Conservation (phyloP, 2,113 vertebrate species). For the Lasiurus cinereus region DNA sequence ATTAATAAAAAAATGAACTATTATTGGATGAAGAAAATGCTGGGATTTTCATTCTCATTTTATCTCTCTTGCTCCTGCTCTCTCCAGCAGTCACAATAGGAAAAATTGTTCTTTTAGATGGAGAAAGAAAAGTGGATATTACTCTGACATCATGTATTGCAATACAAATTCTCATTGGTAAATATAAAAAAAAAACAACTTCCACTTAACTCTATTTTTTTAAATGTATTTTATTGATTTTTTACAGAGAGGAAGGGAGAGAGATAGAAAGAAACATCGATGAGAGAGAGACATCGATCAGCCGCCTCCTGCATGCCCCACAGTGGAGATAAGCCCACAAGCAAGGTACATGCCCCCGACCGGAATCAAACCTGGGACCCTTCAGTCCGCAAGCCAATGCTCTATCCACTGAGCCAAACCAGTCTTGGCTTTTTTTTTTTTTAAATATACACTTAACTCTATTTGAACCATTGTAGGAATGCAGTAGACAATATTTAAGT, state of each 20-base stretch:
- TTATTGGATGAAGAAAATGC: constrained; percentile 79
- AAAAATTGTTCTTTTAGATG: constrained; percentile 76
- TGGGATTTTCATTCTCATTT: constrained; percentile 63
- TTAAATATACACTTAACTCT: constrained; percentile 66
- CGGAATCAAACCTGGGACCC: too few species aligned
- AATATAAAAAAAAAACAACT: constrained; percentile 61
- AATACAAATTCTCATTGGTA: constrained; percentile 78
- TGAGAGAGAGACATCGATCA: too few species aligned
- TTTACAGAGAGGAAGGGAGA: too few species aligned
- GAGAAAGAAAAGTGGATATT: constrained; percentile 80
- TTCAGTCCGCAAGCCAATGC: too few species aligned
- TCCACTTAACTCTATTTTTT: constrained; percentile 74
- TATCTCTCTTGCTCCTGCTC: neutral
- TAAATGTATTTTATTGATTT: too few species aligned
- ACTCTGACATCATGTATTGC: constrained; percentile 76
- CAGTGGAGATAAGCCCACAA: too few species aligned
- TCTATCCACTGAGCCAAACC: too few species aligned
- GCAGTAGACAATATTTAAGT: constrained; percentile 73
- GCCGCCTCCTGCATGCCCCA: too few species aligned
- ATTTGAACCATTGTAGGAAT: constrained; percentile 73
- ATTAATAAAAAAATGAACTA: neutral
- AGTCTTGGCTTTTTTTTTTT: too few species aligned
- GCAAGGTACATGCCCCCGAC: too few species aligned
- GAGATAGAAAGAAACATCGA: too few species aligned
- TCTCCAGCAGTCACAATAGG: constrained; percentile 43